These are phyloP conservation scores for Calameuta pallipes DNA, from an alignment of 2,888 invertebrate genomes.

Conservation along the genomic window DNA sequence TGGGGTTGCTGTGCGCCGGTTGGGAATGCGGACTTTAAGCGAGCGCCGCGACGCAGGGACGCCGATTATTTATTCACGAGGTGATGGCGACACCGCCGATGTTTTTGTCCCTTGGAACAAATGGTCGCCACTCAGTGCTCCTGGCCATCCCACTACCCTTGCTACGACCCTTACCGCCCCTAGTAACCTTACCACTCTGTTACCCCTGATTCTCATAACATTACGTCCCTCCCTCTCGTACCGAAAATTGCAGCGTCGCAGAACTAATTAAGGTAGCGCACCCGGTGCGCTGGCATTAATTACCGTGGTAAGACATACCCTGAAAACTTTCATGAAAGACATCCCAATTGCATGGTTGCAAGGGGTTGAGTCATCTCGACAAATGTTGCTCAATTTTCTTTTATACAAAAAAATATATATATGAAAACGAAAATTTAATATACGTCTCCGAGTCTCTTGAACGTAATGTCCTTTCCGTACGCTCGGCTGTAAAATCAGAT, in stretches of 20 bases:
- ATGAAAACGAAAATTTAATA: background rate
- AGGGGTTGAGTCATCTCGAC: background rate
- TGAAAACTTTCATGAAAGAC: background rate
- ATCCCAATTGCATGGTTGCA: background rate
- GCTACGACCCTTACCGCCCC: background rate
- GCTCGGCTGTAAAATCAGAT: background rate
- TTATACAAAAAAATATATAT: background rate
- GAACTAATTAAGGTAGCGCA: background rate
- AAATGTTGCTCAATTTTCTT: background rate
- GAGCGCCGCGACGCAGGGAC: background rate
- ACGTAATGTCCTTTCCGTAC: background rate
- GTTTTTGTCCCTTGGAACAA: constrained; percentile 31
- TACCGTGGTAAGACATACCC: background rate
- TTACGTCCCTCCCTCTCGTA: background rate
- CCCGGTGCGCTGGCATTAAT: background rate
- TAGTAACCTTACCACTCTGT: background rate
- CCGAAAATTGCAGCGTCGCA: background rate
- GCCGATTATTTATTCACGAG: constrained; percentile 36
- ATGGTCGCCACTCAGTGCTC: constrained; percentile 16
- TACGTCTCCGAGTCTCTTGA: background rate
- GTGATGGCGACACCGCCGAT: constrained; percentile 5
- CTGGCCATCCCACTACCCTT: background rate
- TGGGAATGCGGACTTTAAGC: background rate
- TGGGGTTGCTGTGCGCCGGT: no score
- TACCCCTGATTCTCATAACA: background rate